Conservation (phyloP, 2,113 vertebrate genomes). For the Cyphomyrus discorhynchus region DNA sequence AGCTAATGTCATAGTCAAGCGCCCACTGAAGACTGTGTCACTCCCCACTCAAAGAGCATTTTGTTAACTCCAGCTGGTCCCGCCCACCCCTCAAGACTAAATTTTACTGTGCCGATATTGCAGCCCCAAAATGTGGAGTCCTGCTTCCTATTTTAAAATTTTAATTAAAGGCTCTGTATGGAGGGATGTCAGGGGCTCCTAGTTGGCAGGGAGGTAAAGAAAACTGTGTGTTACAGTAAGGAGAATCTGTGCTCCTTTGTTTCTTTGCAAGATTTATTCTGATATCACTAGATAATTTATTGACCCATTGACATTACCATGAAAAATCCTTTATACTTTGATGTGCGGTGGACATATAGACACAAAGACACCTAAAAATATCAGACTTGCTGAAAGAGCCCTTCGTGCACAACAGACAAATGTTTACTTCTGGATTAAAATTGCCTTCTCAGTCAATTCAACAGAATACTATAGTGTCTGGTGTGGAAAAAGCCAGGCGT, state of each 20-base stretch:
- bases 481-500: not conserved
- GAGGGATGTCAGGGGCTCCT: not conserved
- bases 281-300: not conserved
- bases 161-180: not conserved
- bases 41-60: not conserved
- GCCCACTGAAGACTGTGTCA: not conserved
- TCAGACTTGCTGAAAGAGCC: not conserved
- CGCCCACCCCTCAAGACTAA: not conserved
- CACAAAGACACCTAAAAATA: not conserved
- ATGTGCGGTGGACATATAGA: not conserved
- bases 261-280: not conserved
- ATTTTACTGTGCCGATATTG: not conserved
- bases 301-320: not conserved
- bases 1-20: not conserved
- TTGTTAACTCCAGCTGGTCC: not conserved
- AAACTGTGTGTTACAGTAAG: not conserved
- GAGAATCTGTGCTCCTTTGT: not conserved
- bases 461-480: not conserved
- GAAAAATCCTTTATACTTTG: not conserved
- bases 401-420: not conserved
- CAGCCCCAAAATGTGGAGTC: not conserved
- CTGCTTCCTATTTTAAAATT: not conserved
- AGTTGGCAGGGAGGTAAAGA: not conserved
- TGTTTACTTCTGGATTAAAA: not conserved
- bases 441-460: not conserved